phyloP scores from a whole-genome alignment of 2,888 invertebrate genomes.

The Hirtodrosophila trivittata region DNA sequence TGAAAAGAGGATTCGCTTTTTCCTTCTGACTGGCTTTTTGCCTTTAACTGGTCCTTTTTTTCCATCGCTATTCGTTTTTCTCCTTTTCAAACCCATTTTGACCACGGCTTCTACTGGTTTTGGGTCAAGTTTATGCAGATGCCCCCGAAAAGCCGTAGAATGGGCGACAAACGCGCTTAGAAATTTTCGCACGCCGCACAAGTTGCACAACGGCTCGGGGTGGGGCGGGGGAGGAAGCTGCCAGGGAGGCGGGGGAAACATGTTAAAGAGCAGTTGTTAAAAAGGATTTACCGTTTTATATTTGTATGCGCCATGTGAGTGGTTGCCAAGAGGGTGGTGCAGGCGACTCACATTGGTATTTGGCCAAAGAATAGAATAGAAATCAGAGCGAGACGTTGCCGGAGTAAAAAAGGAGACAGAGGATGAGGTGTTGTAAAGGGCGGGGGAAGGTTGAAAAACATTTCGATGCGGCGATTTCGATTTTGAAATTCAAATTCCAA shows the following conservation, averaged over 20 bases:
- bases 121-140: constrained; percentile 79
- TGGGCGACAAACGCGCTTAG: constrained; percentile 68
- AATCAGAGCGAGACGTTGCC: too few species aligned
- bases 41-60: constrained; percentile 35
- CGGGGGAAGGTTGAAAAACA: constrained; percentile 27
- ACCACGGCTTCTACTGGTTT: constrained; percentile 32
- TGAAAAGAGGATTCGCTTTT: constrained; percentile 56
- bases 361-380: constrained; percentile 39
- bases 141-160: constrained; percentile 34
- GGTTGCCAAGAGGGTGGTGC: constrained; percentile 11
- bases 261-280: constrained; percentile 79
- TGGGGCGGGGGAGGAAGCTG: background rate
- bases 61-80: background rate
- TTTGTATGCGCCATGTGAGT: constrained; percentile 55
- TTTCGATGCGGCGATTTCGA: constrained; percentile 70
- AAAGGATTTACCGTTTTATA: constrained; percentile 77
- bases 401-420: too few species aligned
- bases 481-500: constrained; percentile 78
- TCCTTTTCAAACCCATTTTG: background rate
- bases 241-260: constrained; percentile 22
- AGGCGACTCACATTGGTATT: constrained; percentile 61
- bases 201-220: constrained; percentile 2
- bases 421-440: background rate
- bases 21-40: constrained; percentile 44
- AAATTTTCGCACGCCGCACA: constrained; percentile 64